Evolutionary conservation across 2,888 invertebrate genomes (phyloP), one percentile per base, ranked within the genome.

Genomic region (Lydus trimaculatus): DNA sequence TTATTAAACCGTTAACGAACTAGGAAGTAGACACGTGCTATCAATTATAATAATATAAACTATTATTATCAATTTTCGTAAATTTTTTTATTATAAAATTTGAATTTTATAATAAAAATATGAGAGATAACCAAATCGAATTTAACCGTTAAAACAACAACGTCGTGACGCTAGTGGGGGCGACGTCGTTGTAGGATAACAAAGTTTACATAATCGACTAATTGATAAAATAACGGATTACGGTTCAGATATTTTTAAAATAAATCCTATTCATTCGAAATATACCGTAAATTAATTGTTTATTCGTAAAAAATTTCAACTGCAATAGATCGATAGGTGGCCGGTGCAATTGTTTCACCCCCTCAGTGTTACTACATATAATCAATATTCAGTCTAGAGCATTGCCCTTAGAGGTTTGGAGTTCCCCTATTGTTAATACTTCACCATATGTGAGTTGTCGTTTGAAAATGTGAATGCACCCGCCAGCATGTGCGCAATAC

Each of bases 1-100:
- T 64, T 61, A 56, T 31, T 52, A 67, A 69, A 64, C 71, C 71
- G 72, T 74, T 74, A 74, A 74, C 72, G 74, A 72, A 73, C 70
- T 74, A 72, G 74, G 74, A 73, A 74, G 72, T 73, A 66, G 74
- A 72, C 74, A 73, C 74, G 74, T 74, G 74, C 65, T 71, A 52
- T 59, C 67, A 66, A 69, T 74, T 70, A 63, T 43, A 20, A 20
- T 20, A 20, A 48, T 48, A 11, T 25, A 52, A 25, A 23, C 23
- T 52, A 52, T 52, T 25, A 52, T 52, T 52, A 52, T 52, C 52
- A 52, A 20, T 48, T 43, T 43, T 43, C 13, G 36, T 3, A 15
- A 36, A 36, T 7, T 39, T 39, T 2, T 39, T 39, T n/a, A n/a
- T n/a, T n/a, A n/a, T n/a, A n/a, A n/a, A n/a, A n/a, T n/a, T n/a